Evolutionary conservation across 2,888 invertebrate species (phyloP).

Genomic region (Andrena chrysosceles): DNA sequence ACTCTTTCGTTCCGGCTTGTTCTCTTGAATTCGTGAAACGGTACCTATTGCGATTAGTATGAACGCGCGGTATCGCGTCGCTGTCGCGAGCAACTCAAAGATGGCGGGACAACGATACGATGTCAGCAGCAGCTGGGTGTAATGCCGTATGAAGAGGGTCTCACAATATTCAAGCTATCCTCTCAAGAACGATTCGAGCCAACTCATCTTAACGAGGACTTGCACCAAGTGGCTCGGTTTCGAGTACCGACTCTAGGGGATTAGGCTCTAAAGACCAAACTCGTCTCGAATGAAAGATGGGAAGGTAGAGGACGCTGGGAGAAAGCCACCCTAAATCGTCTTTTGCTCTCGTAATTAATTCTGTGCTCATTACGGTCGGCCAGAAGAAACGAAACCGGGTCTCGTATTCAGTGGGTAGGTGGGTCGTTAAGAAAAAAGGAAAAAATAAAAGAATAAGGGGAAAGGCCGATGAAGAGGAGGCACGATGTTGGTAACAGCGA

Average conservation of each 20-base stretch:
- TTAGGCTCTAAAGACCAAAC: conserved; percentile 73
- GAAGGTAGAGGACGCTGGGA: conserved; percentile 40
- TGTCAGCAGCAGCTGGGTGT: conserved; percentile 65
- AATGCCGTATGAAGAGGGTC: conserved; percentile 56
- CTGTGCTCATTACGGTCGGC: conserved; percentile 47
- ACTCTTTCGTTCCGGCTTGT: neutral
- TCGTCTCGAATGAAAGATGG: conserved; percentile 47
- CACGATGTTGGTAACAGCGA: conserved; percentile 19
- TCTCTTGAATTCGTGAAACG: neutral
- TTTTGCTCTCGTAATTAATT: conserved; percentile 73
- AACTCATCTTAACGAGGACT: conserved; percentile 66
- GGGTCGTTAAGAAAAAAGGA: conserved; percentile 29
- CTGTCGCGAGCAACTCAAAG: neutral
- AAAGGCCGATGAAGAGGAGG: neutral
- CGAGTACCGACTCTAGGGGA: conserved; percentile 66
- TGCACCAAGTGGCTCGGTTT: conserved; percentile 68
- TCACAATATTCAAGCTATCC: conserved; percentile 66
- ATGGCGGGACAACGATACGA: conserved; percentile 52
- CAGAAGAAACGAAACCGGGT: conserved; percentile 51
- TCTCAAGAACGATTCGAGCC: conserved; percentile 61
- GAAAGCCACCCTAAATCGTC: conserved; percentile 67
- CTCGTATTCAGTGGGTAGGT: conserved; percentile 24
- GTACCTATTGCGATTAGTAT: neutral
- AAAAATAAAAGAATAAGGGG: neutral
- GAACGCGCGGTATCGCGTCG: neutral